phyloP scores from a whole-genome alignment of 2,888 invertebrate genomes.

The Papilio gigon region DNA sequence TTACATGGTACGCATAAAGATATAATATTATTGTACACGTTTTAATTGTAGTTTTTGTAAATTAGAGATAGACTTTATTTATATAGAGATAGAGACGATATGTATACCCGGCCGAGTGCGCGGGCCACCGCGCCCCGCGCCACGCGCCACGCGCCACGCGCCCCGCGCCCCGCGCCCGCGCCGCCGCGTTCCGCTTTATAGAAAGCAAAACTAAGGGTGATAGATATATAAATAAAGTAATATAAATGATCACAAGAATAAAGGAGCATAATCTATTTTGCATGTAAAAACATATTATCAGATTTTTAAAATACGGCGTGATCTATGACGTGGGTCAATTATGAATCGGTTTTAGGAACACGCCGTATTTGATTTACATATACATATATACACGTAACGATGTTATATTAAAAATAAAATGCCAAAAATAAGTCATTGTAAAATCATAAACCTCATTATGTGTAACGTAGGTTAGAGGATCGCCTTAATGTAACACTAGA shows the following conservation, averaged over 20 bases:
- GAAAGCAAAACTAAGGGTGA: conserved; percentile 63
- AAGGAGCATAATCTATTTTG: conserved; percentile 73
- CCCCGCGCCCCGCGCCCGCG: too few relatives aligned
- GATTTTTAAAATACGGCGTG: conserved; percentile 45
- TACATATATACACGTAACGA: conserved; percentile 57
- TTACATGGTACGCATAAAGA: conserved; percentile 78
- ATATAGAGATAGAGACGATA: conserved; percentile 69
- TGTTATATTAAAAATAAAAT: conserved; percentile 57
- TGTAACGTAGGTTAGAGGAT: conserved; percentile 69
- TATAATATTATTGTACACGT: conserved; percentile 77
- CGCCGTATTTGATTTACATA: conserved; percentile 46
- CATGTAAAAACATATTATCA: conserved; percentile 38
- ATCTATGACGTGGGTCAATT: conserved; percentile 46
- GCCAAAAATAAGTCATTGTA: conserved; percentile 73
- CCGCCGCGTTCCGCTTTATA: conserved; percentile 73
- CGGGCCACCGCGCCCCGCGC: too few relatives aligned
- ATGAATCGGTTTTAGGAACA: conserved; percentile 43
- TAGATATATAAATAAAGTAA: conserved; percentile 56
- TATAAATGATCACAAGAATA: conserved; percentile 63
- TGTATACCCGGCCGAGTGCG: conserved; percentile 65
- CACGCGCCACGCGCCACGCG: too few relatives aligned
- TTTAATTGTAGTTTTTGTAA: conserved; percentile 78
- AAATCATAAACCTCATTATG: conserved; percentile 72
- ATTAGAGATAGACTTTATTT: conserved; percentile 75
- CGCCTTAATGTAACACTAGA: conserved; percentile 76